These are phyloP conservation scores for Hylaeus anthracinus DNA, from an alignment of 1,140 invertebrate genomes.

Conservation along the genomic window DNA sequence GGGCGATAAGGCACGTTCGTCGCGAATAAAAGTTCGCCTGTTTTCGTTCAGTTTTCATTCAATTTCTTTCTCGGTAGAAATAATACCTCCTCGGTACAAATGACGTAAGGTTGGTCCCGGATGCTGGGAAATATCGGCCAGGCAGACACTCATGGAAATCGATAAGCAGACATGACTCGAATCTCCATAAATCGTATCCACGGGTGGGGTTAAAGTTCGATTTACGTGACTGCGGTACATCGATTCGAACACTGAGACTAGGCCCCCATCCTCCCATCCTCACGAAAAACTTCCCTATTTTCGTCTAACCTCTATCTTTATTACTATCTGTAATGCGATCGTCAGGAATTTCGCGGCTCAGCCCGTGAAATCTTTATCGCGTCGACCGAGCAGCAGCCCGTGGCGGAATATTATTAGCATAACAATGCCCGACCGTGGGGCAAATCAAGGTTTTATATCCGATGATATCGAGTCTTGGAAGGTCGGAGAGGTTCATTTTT, in stretches of 20 bases:
- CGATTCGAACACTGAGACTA: slow-evolving; percentile 1
- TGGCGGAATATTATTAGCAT: slow-evolving; percentile 31
- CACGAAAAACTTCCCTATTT: slow-evolving; percentile 6
- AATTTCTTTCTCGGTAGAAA: neutral
- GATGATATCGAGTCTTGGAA: slow-evolving; percentile 6
- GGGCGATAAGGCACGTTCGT: too few relatives aligned
- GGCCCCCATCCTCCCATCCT: too few relatives aligned
- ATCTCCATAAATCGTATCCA: slow-evolving; percentile 2
- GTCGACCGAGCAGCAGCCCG: neutral
- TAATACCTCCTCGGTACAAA: neutral
- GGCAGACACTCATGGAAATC: slow-evolving; percentile 11
- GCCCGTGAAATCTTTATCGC: slow-evolving; percentile 29
- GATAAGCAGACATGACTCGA: slow-evolving; percentile 9
- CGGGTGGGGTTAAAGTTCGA: slow-evolving; percentile 1
- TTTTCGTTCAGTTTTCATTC: neutral
- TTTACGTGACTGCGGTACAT: slow-evolving; percentile 17
- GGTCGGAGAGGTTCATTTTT: neutral
- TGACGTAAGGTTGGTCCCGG: too few relatives aligned
- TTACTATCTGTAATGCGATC: slow-evolving; percentile 43
- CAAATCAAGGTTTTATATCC: slow-evolving; percentile 30
- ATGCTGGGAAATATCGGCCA: neutral
- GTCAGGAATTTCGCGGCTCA: slow-evolving; percentile 29
- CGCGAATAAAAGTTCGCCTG: too few relatives aligned
- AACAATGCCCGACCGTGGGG: slow-evolving; percentile 19
- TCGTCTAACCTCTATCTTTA: slow-evolving; percentile 35